Conservation (phyloP, 2,113 vertebrate genomes). For the Lepisosteus oculatus region DNA sequence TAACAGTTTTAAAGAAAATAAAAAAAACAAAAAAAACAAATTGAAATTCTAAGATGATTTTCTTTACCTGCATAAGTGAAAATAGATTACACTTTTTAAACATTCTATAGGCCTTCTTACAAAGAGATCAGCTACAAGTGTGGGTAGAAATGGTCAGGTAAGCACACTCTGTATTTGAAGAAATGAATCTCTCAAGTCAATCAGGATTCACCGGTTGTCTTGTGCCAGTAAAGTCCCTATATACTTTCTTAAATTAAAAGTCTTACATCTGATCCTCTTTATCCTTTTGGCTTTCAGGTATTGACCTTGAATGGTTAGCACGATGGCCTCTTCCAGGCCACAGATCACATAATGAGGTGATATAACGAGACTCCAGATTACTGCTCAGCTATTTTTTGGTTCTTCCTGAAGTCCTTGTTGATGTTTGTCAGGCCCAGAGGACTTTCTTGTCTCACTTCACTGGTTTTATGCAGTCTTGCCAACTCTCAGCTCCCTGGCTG, state of each 20-base stretch:
- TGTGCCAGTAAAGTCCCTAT: constrained; percentile 7
- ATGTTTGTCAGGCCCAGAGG: constrained; percentile 4
- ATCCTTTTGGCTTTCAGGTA: constrained; percentile 19
- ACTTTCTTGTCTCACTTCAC: not conserved
- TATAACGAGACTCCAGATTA: not conserved
- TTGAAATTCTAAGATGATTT: no score
- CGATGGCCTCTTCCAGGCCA: constrained; percentile 2
- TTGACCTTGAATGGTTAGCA: constrained; percentile 9
- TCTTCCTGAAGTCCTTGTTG: not conserved
- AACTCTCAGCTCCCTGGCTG: not conserved
- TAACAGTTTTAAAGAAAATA: no score
- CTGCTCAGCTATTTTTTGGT: not conserved
- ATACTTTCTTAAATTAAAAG: constrained; percentile 22
- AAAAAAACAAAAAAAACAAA: no score
- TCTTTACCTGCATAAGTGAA: no score
- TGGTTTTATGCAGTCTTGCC: not conserved
- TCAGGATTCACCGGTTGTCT: constrained; percentile 4
- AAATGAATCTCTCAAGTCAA: not conserved
- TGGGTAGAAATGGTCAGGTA: no score
- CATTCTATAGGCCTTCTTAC: no score
- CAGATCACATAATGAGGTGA: constrained; percentile 12
- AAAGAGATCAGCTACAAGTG: no score
- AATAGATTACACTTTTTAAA: no score
- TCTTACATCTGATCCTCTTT: constrained; percentile 13
- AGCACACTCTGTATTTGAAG: no score